Conservation (phyloP, 2,888 invertebrate genomes). For the Notodonta ziczac region DNA sequence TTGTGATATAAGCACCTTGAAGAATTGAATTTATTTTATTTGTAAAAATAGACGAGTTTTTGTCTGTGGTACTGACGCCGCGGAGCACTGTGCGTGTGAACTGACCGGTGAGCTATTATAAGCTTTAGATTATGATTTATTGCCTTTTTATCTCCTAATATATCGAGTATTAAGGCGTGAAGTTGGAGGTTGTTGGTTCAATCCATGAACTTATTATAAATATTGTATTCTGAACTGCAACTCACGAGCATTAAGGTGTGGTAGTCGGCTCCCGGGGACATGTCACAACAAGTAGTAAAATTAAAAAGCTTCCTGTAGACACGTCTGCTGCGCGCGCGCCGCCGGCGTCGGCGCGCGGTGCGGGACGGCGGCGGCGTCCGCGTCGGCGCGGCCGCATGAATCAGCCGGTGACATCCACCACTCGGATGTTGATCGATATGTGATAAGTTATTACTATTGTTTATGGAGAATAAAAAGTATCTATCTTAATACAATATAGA, state of each 20-base stretch:
- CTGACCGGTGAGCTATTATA: conserved; percentile 19
- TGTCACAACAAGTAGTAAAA: conserved; percentile 18
- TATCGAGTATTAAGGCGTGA: not conserved
- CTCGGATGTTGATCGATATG: conserved; percentile 23
- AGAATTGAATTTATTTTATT: conserved; percentile 39
- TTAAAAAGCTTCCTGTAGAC: conserved; percentile 29
- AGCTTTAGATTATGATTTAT: not conserved
- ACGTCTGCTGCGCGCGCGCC: conserved; percentile 4
- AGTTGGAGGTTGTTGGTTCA: not conserved
- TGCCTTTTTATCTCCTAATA: not conserved
- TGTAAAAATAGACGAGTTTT: conserved; percentile 28
- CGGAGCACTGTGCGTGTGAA: conserved; percentile 36
- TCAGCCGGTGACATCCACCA: conserved; percentile 15
- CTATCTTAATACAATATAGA: too few relatives aligned
- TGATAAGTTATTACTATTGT: conserved; percentile 10
- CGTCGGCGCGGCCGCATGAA: conserved; percentile 15
- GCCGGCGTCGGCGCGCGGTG: not conserved
- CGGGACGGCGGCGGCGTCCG: not conserved
- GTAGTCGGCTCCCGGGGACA: conserved; percentile 10
- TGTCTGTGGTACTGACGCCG: conserved; percentile 26
- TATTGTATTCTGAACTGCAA: not conserved
- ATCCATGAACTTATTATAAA: not conserved
- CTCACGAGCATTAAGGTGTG: conserved; percentile 10
- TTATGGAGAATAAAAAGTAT: too few relatives aligned
- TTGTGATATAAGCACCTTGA: conserved; percentile 42